Evolutionary conservation across 2,888 invertebrate species (phyloP).

Genomic region (Conops quadrifasciatus): DNA sequence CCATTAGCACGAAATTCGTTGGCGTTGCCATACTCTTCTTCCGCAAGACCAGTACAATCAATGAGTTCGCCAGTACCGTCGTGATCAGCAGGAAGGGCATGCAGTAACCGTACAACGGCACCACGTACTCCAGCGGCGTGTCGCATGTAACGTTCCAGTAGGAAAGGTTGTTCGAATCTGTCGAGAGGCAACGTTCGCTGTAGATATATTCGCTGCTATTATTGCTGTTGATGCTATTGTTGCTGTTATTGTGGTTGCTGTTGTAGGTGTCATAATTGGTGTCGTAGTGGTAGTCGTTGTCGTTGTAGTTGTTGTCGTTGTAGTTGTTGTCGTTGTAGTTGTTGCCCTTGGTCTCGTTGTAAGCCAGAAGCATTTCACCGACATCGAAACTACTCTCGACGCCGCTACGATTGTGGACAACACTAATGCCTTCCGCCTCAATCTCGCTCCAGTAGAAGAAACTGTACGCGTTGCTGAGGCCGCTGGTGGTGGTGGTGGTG

Average conservation of each 20-base stretch:
- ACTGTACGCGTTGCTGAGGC: slow-evolving; percentile 32
- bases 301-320: slow-evolving; percentile 2
- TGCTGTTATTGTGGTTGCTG: slow-evolving; percentile 26
- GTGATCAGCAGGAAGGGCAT: slow-evolving; percentile 85
- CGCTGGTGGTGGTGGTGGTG: background rate
- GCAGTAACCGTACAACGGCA: slow-evolving; percentile 62
- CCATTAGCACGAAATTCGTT: slow-evolving; percentile 90
- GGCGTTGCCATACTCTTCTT: slow-evolving; percentile 90
- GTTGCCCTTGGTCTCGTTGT: slow-evolving; percentile 30
- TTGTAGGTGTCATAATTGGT: background rate
- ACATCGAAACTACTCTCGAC: slow-evolving; percentile 3
- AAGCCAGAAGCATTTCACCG: slow-evolving; percentile 27
- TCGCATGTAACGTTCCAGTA: slow-evolving; percentile 65
- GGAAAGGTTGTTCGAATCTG: slow-evolving; percentile 52
- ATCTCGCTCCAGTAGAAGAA: slow-evolving; percentile 44
- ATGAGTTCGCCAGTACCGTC: slow-evolving; percentile 89
- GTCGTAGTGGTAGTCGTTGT: slow-evolving; percentile 3
- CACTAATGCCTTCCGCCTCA: background rate
- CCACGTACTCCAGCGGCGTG: slow-evolving; percentile 59
- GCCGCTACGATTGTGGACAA: slow-evolving; percentile 38
- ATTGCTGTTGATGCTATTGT: slow-evolving; percentile 32
- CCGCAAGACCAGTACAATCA: slow-evolving; percentile 89
- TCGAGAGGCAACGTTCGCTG: slow-evolving; percentile 49
- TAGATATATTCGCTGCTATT: slow-evolving; percentile 48
- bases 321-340: background rate